Evolutionary conservation across 2,797 vertebrate species (phyloP), one percentile per base, ranked within the genome.

Genomic region (Anas bernieri): DNA sequence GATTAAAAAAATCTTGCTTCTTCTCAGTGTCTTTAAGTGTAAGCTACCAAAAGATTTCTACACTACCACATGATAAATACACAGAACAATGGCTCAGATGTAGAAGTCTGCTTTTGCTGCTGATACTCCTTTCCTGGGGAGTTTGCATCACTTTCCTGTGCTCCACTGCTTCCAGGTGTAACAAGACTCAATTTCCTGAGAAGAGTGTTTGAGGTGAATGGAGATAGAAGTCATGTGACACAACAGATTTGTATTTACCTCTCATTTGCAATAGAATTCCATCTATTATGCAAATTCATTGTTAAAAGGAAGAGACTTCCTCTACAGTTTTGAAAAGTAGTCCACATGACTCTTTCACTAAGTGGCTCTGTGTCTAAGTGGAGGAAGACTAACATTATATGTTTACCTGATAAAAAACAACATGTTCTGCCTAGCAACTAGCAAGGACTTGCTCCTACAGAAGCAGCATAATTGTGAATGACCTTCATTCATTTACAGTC

Each of bases 401-500:
- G 63, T 94, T 96, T 94, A 88, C 88, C 80, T 82, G 80, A 69
- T 86, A 77, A 89, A 94, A 96, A 91, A 13, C 59, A 91, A 13
- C 59, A 79, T 10, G 52, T 7, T 88, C 63, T 64, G 88, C 94
- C 80, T 45, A 88, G 93, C 92, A 92, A 96, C 94, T 74, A 83
- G 48, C 12, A 79, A 96, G 89, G 54, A 86, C 58, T 48, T 83
- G 86, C 54, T 93, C 68, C 41, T 88, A 83, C 72, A 93, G 70
- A 68, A 92, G 74, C 89, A 92, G 52, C 64, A 46, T 94, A 92
- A 93, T 84, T 93, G 77, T 80, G 83, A 96, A 93, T 95, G 93
- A 97, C 70, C 92, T 95, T 52, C 94, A 94, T 88, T 80, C 93
- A 92, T 94, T 95, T 96, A 93, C 80, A 88, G 2, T 86, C 93